These are phyloP conservation scores for Scaptomyza graminum DNA, from an alignment of 1,140 invertebrate genomes.

Conservation along the genomic window DNA sequence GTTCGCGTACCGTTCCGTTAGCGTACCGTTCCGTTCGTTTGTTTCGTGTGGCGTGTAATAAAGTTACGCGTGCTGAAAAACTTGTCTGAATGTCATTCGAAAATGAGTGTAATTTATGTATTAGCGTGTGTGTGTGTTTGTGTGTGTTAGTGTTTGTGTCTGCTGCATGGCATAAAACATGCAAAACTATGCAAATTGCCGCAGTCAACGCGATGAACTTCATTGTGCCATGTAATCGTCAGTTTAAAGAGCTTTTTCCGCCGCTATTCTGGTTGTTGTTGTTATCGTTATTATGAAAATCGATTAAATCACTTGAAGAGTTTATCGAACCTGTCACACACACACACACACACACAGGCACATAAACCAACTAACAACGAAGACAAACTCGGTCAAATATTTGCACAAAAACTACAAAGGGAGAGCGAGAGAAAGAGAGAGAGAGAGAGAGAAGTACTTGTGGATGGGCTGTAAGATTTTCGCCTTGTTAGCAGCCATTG, in stretches of 20 bases:
- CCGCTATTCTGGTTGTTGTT: constrained; percentile 22
- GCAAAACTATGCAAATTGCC: constrained; percentile 81
- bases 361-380: constrained; percentile 2
- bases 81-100: constrained; percentile 48
- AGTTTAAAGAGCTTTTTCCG: constrained; percentile 71
- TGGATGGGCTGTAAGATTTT: no score
- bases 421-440: no score
- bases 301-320: constrained; percentile 69
- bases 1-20: not conserved
- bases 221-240: constrained; percentile 58
- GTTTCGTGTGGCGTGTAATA: constrained; percentile 62
- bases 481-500: constrained; percentile 22
- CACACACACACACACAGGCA: constrained; percentile 14
- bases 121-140: constrained; percentile 61
- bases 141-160: constrained; percentile 46
- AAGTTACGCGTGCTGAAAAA: constrained; percentile 66
- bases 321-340: constrained; percentile 66
- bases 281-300: constrained; percentile 44
- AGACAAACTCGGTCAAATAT: constrained; percentile 46
- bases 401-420: constrained; percentile 15
- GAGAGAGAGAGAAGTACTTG: not conserved
- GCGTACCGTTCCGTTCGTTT: constrained; percentile 17
- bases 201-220: constrained; percentile 79
- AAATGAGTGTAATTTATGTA: constrained; percentile 58
- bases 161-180: constrained; percentile 74